Percentiles rank a stretch among this genome's conserved stretches.
phyloP scores from a whole-genome alignment of 2,113 vertebrate genomes.

The Notothenia coriiceps region DNA sequence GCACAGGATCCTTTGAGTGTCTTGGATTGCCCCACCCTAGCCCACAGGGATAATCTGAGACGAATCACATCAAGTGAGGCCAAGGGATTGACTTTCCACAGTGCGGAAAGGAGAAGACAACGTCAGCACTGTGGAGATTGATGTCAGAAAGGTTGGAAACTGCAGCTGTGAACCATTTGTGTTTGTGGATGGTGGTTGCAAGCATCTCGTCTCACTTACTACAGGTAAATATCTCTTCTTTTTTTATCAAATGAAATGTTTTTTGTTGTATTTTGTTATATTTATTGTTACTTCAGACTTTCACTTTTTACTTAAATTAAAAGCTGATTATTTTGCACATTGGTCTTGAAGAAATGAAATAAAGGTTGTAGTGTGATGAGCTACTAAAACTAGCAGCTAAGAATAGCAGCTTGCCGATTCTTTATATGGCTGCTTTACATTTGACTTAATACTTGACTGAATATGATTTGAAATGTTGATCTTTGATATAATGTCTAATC shows the following conservation, averaged over 20 bases:
- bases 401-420: background rate
- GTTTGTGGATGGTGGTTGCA: conserved; percentile 13
- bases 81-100: conserved; percentile 64
- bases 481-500: conserved; percentile 19
- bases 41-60: conserved; percentile 69
- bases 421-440: conserved; percentile 15
- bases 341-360: background rate
- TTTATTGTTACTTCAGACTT: background rate
- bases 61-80: conserved; percentile 65
- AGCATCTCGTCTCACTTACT: background rate
- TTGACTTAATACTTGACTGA: conserved; percentile 8
- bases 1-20: conserved; percentile 4
- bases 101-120: conserved; percentile 14
- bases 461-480: conserved; percentile 26
- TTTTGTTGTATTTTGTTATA: background rate
- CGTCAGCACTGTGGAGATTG: conserved; percentile 41
- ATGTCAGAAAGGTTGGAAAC: conserved; percentile 37
- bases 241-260: background rate
- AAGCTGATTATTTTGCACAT: background rate
- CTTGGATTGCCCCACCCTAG: conserved; percentile 7
- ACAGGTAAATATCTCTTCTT: conserved; percentile 53
- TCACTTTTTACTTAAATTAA: background rate
- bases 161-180: conserved; percentile 3
- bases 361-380: background rate
- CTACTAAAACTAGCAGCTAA: background rate